Evolutionary conservation across 1,140 invertebrate species (phyloP), one percentile per base, ranked within the genome.

Genomic region (Venturia canescens): DNA sequence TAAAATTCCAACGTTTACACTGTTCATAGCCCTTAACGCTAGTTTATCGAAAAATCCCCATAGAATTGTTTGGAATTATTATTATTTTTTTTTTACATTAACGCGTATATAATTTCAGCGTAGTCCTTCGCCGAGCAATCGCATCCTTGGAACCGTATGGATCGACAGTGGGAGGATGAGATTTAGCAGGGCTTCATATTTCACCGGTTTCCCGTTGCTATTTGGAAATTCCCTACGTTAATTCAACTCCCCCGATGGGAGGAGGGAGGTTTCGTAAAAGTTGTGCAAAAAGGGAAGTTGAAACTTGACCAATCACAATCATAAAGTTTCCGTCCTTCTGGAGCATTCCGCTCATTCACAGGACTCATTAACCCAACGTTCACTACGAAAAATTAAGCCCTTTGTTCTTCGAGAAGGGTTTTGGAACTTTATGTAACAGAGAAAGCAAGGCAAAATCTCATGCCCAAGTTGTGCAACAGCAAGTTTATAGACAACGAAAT

Each of bases 271-370:
- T 23, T 34, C 1, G 26, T 1, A 16, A 6, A 27, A 69, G 13
- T 34, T 3, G 13, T 69, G 13, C 31, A 69, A 69, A 11, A 13
- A 29, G 26, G 3, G 9, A 69, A 16, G 66, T 71, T 48, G 69
- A 71, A 21, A 34, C 69, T 71, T 71, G 69, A 71, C 69, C 69
- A 5, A 38, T 34, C 31, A 44, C 69, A 71, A 71, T 34, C 69
- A 34, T 27, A 34, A 31, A 23, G 16, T 66, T 21, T 27, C 6
- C 3, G 31, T 34, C 31, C 31, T 66, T 53, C 50, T 11, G n/a
- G n/a, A n/a, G 21, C n/a, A n/a, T 4, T 21, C n/a, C 3, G 3
- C 60, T 21, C 60, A 21, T 66, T 21, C 60, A 29, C 23, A 16
- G 26, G 66, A 69, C 27, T 69, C 27, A 69, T 27, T 69, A 29